These are phyloP conservation scores for Hepsetus odoe DNA, from an alignment of 2,113 vertebrate genomes.

Conservation along the genomic window DNA sequence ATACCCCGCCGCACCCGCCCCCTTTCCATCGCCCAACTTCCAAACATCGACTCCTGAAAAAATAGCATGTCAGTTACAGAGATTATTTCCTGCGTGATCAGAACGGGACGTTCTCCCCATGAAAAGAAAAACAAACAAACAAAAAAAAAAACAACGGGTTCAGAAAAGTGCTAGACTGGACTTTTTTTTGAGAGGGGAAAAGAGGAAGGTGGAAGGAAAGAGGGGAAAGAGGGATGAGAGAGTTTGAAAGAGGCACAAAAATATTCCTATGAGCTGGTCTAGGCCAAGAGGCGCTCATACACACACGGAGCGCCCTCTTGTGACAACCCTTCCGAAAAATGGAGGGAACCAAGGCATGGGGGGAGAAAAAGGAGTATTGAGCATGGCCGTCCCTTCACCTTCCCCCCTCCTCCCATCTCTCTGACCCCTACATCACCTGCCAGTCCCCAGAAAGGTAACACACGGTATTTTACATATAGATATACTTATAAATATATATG, in stretches of 20 bases:
- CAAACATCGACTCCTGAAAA: conserved; percentile 40
- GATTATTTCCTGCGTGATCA: conserved; percentile 55
- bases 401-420: neutral
- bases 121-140: too few species aligned
- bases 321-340: conserved; percentile 31
- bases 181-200: conserved; percentile 55
- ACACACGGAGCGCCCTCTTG: conserved; percentile 43
- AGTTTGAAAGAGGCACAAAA: conserved; percentile 23
- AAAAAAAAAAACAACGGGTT: too few species aligned
- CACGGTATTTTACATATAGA: conserved; percentile 76
- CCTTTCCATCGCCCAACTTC: conserved; percentile 1
- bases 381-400: conserved; percentile 34
- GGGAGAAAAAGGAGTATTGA: conserved; percentile 24
- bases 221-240: neutral
- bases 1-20: neutral
- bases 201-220: conserved; percentile 6
- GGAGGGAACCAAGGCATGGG: neutral
- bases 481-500: conserved; percentile 74
- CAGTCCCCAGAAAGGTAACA: conserved; percentile 71
- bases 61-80: conserved; percentile 56
- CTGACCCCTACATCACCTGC: conserved; percentile 60
- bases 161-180: conserved; percentile 73
- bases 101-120: conserved; percentile 53
- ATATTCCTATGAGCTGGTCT: conserved; percentile 18
- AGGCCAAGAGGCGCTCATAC: conserved; percentile 14